Percentiles rank a stretch among this genome's conserved stretches.
These are phyloP conservation scores for Andrena camellia DNA, from an alignment of 2,888 invertebrate genomes.

Conservation along the genomic window DNA sequence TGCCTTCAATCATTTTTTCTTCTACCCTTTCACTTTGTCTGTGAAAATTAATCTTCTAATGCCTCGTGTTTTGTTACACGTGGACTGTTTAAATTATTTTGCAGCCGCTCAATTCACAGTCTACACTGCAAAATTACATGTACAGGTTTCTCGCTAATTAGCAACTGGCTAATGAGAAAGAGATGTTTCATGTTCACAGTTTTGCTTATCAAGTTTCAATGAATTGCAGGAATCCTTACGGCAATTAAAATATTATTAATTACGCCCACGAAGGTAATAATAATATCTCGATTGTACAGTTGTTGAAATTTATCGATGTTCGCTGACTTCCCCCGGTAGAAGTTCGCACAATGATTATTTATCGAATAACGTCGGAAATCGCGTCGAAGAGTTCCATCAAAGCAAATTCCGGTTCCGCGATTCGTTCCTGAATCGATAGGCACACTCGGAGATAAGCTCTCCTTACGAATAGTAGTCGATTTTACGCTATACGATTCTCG, in stretches of 20 bases:
- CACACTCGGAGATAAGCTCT: not conserved
- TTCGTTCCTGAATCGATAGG: not conserved
- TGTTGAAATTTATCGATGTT: not conserved
- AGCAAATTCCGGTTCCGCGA: not conserved
- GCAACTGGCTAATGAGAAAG: constrained; percentile 4
- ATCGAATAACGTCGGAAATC: too few relatives aligned
- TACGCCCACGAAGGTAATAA: not conserved
- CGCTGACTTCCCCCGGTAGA: not conserved
- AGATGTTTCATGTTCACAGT: not conserved
- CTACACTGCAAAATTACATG: too few relatives aligned
- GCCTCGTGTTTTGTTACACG: too few relatives aligned
- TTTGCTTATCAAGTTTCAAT: not conserved
- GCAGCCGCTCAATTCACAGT: too few relatives aligned
- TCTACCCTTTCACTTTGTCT: too few relatives aligned
- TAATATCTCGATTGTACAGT: not conserved
- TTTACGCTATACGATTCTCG: not conserved
- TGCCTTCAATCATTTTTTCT: too few relatives aligned
- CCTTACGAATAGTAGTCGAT: not conserved
- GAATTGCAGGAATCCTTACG: not conserved
- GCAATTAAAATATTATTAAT: not conserved
- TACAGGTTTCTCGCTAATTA: not conserved
- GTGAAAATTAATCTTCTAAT: too few relatives aligned
- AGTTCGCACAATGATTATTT: not conserved
- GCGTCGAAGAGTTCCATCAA: not conserved
- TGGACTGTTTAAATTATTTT: too few relatives aligned